A percentile compares a stretch with the other conserved stretches of the same genome.
Conservation (phyloP, 2,888 invertebrate species). For the Dolichomitus sp. region DNA sequence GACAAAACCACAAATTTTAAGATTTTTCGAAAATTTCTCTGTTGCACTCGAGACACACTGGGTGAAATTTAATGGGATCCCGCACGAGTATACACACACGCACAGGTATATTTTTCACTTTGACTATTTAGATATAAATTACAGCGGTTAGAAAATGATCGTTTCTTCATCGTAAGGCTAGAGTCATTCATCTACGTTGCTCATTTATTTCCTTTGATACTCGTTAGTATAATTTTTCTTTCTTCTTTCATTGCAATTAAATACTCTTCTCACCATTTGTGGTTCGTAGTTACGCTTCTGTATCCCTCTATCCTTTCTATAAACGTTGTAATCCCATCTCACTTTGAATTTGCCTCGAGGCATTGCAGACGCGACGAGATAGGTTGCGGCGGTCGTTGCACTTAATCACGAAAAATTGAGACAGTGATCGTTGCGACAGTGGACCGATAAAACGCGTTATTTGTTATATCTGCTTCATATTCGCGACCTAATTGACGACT, state of each 20-base stretch:
- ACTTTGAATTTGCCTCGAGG: conserved; percentile 29
- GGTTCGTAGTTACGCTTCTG: conserved; percentile 21
- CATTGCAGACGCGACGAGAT: conserved; percentile 39
- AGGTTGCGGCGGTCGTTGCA: conserved; percentile 41
- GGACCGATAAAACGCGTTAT: conserved; percentile 46
- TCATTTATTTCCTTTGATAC: conserved; percentile 67
- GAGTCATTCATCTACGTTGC: conserved; percentile 70
- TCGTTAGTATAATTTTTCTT: conserved; percentile 47
- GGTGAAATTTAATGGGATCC: conserved; percentile 35
- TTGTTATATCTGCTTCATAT: not conserved
- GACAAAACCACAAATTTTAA: conserved; percentile 40
- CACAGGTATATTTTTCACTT: conserved; percentile 67
- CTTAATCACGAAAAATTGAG: conserved; percentile 52
- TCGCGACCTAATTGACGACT: conserved; percentile 55
- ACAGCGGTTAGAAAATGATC: conserved; percentile 76
- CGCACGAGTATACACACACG: conserved; percentile 62
- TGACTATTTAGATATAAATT: conserved; percentile 72
- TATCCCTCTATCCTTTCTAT: not conserved
- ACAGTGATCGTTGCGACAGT: conserved; percentile 51
- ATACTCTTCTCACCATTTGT: conserved; percentile 3
- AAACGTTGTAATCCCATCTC: not conserved
- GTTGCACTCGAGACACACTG: conserved; percentile 4
- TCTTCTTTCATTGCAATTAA: conserved; percentile 32
- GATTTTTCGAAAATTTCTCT: conserved; percentile 32
- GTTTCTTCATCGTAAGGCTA: conserved; percentile 74